These are phyloP conservation scores for Drosophila persimilis DNA, from an alignment of 1,140 invertebrate species.

Conservation along the genomic window DNA sequence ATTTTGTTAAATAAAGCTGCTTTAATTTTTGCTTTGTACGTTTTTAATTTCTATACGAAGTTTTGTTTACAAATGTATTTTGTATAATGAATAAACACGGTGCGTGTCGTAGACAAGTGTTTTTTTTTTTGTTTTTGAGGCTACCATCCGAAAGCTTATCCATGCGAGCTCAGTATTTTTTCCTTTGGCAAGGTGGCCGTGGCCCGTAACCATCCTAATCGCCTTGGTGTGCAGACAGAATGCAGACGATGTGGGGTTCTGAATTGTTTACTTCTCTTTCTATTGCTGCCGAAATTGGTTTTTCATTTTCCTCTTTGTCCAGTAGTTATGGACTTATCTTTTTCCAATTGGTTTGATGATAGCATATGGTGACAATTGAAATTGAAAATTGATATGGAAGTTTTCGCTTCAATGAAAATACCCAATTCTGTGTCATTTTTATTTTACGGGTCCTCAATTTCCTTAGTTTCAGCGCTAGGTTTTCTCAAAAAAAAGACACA, in stretches of 20 bases:
- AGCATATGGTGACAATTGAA: constrained; percentile 64
- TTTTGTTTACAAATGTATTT: too few relatives aligned
- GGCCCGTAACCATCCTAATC: constrained; percentile 3
- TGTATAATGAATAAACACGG: too few relatives aligned
- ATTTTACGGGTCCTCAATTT: constrained; percentile 15
- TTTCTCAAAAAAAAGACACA: too few relatives aligned
- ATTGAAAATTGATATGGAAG: constrained; percentile 51
- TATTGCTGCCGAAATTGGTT: constrained; percentile 44
- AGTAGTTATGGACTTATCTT: constrained; percentile 46
- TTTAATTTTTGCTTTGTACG: too few relatives aligned
- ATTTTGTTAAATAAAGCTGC: too few relatives aligned
- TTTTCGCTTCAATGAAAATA: constrained; percentile 50
- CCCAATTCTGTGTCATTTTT: constrained; percentile 35
- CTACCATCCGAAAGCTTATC: too few relatives aligned
- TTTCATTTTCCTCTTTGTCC: constrained; percentile 45
- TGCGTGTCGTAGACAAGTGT: too few relatives aligned
- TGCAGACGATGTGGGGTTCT: background rate
- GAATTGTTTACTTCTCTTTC: constrained; percentile 9
- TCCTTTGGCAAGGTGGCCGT: background rate
- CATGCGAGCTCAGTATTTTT: background rate
- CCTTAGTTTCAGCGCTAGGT: background rate
- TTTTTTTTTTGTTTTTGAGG: too few relatives aligned
- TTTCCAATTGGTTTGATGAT: constrained; percentile 58
- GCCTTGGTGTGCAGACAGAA: background rate
- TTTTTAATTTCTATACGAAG: too few relatives aligned